Evolutionary conservation across 2,797 vertebrate genomes (phyloP).

Genomic region (Sciurus vulgaris): DNA sequence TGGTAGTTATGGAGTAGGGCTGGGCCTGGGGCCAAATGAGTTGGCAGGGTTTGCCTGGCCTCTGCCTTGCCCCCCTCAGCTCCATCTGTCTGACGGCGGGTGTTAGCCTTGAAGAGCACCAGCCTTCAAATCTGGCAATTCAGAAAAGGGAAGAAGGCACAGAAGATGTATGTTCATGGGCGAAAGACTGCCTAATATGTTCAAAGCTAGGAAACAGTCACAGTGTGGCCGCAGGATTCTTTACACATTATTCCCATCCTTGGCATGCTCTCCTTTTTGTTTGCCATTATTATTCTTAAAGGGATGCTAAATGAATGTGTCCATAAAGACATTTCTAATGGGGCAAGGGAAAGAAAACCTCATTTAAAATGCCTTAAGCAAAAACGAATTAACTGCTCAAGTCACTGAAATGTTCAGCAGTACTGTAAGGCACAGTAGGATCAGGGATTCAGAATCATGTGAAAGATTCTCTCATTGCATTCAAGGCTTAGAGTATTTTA

Average conservation of each 20-base stretch:
- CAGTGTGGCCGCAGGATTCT: not conserved
- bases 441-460: not conserved
- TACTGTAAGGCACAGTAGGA: conserved; percentile 23
- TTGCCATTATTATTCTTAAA: conserved; percentile 47
- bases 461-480: not conserved
- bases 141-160: conserved; percentile 58
- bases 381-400: conserved; percentile 51
- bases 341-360: conserved; percentile 41
- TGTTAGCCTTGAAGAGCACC: conserved; percentile 75
- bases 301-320: conserved; percentile 16
- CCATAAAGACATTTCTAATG: conserved; percentile 23
- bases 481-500: not conserved
- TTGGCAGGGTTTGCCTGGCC: conserved; percentile 80
- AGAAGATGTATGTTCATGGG: not conserved
- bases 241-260: not conserved
- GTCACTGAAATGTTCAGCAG: conserved; percentile 7
- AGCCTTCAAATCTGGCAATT: conserved; percentile 65
- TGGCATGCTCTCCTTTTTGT: conserved; percentile 1
- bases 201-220: conserved; percentile 16
- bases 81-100: conserved; percentile 81
- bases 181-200: conserved; percentile 49
- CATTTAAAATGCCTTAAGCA: conserved; percentile 55
- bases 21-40: conserved; percentile 80
- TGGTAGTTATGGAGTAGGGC: conserved; percentile 30
- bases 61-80: conserved; percentile 77